These are phyloP conservation scores for Euspilapteryx auroguttella DNA, from an alignment of 2,888 invertebrate species.

Conservation along the genomic window DNA sequence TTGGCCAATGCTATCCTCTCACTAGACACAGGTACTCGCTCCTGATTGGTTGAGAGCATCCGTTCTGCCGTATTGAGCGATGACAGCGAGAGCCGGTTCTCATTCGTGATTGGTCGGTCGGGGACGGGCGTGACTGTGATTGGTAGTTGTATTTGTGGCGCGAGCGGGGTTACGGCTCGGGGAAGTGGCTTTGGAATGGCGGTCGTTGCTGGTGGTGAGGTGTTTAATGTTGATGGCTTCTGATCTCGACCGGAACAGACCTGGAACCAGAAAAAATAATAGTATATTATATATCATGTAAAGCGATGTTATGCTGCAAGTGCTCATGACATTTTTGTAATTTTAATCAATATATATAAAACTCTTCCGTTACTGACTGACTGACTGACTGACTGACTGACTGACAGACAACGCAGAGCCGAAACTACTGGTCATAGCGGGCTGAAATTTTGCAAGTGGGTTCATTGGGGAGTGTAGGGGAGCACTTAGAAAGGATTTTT, in stretches of 20 bases:
- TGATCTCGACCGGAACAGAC: slow-evolving; percentile 54
- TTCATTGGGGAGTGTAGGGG: too few relatives aligned
- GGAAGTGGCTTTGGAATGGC: slow-evolving; percentile 26
- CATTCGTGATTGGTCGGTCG: slow-evolving; percentile 4
- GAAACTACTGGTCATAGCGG: too few relatives aligned
- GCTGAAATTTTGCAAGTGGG: too few relatives aligned
- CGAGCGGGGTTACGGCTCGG: slow-evolving; percentile 29
- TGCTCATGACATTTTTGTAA: background rate
- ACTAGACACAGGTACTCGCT: slow-evolving; percentile 15
- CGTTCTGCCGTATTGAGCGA: slow-evolving; percentile 28
- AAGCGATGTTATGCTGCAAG: background rate
- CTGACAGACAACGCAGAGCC: too few relatives aligned
- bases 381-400: too few relatives aligned
- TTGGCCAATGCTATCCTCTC: slow-evolving; percentile 38
- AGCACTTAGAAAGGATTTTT: too few relatives aligned
- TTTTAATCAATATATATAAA: too few relatives aligned
- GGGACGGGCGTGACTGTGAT: too few relatives aligned
- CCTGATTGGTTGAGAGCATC: slow-evolving; percentile 18
- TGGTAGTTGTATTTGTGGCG: too few relatives aligned
- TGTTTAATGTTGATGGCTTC: slow-evolving; percentile 34
- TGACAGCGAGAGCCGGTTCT: slow-evolving; percentile 23
- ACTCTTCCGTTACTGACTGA: too few relatives aligned
- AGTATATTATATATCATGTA: background rate
- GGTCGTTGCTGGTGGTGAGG: slow-evolving; percentile 33
- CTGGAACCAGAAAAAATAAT: slow-evolving; percentile 15